Base-by-base conservation (phyloP, 2,888 invertebrate species). In the Aspidiotus rigidus region DNA sequence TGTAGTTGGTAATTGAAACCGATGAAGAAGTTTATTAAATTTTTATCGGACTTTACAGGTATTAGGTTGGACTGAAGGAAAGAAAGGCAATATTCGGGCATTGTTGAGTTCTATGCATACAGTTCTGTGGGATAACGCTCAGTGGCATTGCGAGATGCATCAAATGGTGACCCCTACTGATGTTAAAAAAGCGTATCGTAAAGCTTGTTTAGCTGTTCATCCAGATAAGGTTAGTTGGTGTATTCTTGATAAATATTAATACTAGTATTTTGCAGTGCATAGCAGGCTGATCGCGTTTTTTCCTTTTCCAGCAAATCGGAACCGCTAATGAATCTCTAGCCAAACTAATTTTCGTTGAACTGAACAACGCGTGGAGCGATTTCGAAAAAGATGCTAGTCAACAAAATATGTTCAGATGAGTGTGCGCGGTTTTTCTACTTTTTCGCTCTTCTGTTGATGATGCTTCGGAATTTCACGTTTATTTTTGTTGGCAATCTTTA, bases 281-380 rank as follows among this genome's bases (percentile, higher is more conserved):
- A 49, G 11, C 6, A 6, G 11, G n/a, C 6, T 49, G 6, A 49
- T 49, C n/a, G 11, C 6, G 49, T n/a, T 49, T 49, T 49, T 11
- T 6, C 3, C 1, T 11, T 49, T n/a, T 73, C 11, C 81, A 97
- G 96, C 90, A 95, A 86, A 86, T 88, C 76, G 96, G 94, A 44
- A 92, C 92, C 6, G 86, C 88, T 40, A 90, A 98, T 77, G 95
- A 98, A 79, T 87, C 89, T 74, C 83, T 97, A 75, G 97, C 99
- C 9, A 95, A 93, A 81, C 81, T 96, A 78, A 93, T 99, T 76
- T 99, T 99, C 80, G 95, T 98, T 87, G 98, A 99, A 81, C 82
- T 99, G 74, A 99, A 97, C 80, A 97, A 97, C 78, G 98, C 98
- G 17, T 99, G 98, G 96, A 89, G 88, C 75, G 93, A 96, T 77